Evolutionary conservation across 2,113 vertebrate species (phyloP).

Genomic region (Sturnira hondurensis): DNA sequence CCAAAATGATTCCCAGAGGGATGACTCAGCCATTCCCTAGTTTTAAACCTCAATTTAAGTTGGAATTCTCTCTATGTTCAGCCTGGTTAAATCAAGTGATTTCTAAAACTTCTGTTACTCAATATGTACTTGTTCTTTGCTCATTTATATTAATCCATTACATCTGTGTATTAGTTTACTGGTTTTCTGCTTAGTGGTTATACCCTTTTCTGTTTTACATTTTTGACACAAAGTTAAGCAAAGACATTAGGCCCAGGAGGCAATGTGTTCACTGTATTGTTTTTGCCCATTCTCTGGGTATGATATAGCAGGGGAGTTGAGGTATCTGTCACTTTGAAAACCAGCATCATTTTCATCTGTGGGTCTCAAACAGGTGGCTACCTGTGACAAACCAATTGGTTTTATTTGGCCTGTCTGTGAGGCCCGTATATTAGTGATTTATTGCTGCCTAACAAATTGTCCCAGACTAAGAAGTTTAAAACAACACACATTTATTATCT

Average conservation of each 20-base stretch:
- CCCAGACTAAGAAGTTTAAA: neutral
- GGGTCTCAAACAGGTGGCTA: neutral
- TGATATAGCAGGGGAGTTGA: neutral
- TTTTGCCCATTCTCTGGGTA: neutral
- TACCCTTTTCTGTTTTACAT: neutral
- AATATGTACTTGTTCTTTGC: neutral
- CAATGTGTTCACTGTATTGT: neutral
- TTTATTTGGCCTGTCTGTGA: neutral
- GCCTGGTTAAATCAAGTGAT: neutral
- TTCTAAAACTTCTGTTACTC: neutral
- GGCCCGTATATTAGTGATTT: neutral
- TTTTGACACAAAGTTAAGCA: neutral
- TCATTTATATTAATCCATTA: neutral
- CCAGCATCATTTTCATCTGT: neutral
- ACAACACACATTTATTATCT: neutral
- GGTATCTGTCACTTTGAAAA: neutral
- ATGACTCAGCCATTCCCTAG: neutral
- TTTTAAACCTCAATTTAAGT: neutral
- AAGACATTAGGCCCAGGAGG: neutral
- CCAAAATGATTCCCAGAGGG: neutral
- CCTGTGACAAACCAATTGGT: neutral
- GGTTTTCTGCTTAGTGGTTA: neutral
- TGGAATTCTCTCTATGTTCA: conserved; percentile 13
- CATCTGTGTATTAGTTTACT: neutral
- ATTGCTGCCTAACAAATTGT: neutral